Percentiles rank a stretch among this genome's conserved stretches.
phyloP scores from a whole-genome alignment of 1,140 invertebrate genomes.

The Drosophila ambigua region DNA sequence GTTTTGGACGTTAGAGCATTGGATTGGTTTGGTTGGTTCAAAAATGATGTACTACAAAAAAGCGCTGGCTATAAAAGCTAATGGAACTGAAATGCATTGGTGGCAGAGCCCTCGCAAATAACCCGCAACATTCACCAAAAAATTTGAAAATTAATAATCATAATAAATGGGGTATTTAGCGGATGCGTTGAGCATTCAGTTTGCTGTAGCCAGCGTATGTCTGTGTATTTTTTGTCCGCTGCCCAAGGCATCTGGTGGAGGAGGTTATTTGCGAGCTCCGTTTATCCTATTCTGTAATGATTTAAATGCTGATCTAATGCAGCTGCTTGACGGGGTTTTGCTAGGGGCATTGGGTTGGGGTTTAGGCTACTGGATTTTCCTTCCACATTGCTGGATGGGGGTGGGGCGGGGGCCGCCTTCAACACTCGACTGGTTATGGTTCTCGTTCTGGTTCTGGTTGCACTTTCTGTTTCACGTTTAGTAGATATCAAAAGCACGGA shows the following conservation, averaged over 20 bases:
- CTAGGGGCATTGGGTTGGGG: conserved; percentile 1
- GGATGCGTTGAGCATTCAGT: no score
- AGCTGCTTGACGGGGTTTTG: no score
- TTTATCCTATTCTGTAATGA: no score
- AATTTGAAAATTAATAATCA: no score
- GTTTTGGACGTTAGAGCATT: conserved; percentile 61
- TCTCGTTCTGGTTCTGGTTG: conserved; percentile 12
- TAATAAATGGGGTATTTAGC: no score
- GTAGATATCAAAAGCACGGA: conserved; percentile 81
- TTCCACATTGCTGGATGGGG: conserved; percentile 33
- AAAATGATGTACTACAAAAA: conserved; percentile 37
- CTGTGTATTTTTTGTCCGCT: no score
- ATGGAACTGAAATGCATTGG: conserved; percentile 16
- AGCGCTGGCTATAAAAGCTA: conserved; percentile 5
- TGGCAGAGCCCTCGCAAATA: no score
- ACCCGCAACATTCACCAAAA: no score
- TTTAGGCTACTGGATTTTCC: conserved; percentile 15
- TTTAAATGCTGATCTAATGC: no score
- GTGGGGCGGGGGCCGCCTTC: conserved; percentile 12
- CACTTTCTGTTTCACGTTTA: conserved; percentile 65
- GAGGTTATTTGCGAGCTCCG: no score
- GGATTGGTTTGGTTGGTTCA: conserved; percentile 36
- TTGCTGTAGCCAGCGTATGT: no score
- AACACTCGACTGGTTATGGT: conserved; percentile 1
- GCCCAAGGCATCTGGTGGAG: no score